phyloP scores from a whole-genome alignment of 2,113 vertebrate genomes.

The Zonotrichia leucophrys region DNA sequence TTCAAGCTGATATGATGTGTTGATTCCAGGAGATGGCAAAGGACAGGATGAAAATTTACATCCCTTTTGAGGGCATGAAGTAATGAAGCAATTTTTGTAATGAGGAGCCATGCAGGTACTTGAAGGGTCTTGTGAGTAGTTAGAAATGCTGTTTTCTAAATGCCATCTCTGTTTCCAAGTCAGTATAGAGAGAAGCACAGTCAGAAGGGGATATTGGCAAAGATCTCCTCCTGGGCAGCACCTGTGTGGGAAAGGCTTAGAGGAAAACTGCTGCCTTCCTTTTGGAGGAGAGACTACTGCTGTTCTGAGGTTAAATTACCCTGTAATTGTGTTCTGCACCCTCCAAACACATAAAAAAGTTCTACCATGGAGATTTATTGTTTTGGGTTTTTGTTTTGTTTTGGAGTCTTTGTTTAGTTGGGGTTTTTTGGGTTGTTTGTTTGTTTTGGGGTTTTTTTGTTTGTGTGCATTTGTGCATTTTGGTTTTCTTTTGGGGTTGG shows the following conservation, averaged over 20 bases:
- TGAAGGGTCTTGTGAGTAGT: neutral
- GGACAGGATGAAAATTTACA: neutral
- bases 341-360: neutral
- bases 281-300: neutral
- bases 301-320: neutral
- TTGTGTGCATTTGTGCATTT: too few relatives aligned
- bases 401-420: too few relatives aligned
- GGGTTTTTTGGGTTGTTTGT: neutral
- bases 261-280: neutral
- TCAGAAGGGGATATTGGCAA: neutral
- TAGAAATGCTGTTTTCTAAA: neutral
- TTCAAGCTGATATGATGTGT: neutral
- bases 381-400: fast-evolving
- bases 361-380: neutral
- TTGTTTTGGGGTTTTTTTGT: too few relatives aligned
- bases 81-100: neutral
- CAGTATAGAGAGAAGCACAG: fast-evolving
- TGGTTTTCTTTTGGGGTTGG: too few relatives aligned
- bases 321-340: neutral
- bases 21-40: neutral
- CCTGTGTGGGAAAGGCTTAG: neutral
- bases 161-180: neutral
- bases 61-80: neutral
- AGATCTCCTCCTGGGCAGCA: neutral
- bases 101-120: neutral